A percentile compares a stretch with the other conserved stretches of the same genome.
These are phyloP conservation scores for Mormyrus proboscirostris DNA, from an alignment of 2,797 vertebrate genomes.

Conservation along the genomic window DNA sequence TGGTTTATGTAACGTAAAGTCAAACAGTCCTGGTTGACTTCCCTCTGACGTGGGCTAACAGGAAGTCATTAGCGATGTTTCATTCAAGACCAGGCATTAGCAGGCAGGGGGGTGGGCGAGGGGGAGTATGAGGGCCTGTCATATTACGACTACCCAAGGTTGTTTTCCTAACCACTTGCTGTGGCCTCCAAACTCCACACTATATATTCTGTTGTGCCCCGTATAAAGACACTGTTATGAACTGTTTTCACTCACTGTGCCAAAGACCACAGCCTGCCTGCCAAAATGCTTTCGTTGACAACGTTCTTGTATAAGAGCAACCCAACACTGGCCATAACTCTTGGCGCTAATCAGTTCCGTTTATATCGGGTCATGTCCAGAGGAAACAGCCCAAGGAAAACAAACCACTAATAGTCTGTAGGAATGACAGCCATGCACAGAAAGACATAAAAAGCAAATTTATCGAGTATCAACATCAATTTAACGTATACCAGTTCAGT, in stretches of 20 bases:
- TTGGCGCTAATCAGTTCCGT: conserved; percentile 46
- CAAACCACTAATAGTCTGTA: conserved; percentile 23
- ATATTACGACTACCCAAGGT: conserved; percentile 47
- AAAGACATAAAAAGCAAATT: conserved; percentile 2
- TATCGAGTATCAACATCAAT: conserved; percentile 20
- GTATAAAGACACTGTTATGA: conserved; percentile 48
- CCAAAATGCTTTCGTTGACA: conserved; percentile 37
- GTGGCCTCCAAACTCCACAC: conserved; percentile 59
- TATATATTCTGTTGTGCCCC: conserved; percentile 59
- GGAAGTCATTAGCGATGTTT: conserved; percentile 29
- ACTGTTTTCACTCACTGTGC: conserved; percentile 36
- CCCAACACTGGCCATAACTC: conserved; percentile 38
- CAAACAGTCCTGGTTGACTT: conserved; percentile 13
- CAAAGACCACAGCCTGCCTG: conserved; percentile 34
- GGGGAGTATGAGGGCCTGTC: conserved; percentile 37
- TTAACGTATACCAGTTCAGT: neutral
- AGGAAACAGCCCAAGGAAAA: conserved; percentile 38
- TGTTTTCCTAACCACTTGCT: conserved; percentile 63
- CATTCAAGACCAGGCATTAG: conserved; percentile 24
- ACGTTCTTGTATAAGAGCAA: conserved; percentile 42
- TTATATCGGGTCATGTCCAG: conserved; percentile 42
- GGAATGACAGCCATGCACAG: conserved; percentile 17
- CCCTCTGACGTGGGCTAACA: conserved; percentile 25
- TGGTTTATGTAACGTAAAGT: neutral
- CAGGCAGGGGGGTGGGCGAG: neutral